These are phyloP conservation scores for Dicranocentrus wangi DNA, from an alignment of 2,888 invertebrate genomes.

Conservation along the genomic window DNA sequence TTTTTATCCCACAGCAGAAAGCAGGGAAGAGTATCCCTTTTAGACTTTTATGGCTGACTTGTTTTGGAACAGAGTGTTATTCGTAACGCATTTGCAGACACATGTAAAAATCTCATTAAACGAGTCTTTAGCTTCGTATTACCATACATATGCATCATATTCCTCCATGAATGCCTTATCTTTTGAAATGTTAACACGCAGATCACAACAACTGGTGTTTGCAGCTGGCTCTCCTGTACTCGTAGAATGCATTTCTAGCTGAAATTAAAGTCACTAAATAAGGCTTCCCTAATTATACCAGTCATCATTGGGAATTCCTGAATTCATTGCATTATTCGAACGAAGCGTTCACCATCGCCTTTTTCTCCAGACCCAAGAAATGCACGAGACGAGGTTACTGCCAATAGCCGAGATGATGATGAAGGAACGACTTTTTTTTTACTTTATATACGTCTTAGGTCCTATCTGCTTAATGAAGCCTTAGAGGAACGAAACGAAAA, in stretches of 20 bases:
- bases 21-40: no score
- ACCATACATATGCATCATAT: no score
- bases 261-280: constrained; percentile 18
- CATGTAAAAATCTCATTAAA: no score
- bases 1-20: no score
- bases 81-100: no score
- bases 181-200: neutral
- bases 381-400: neutral
- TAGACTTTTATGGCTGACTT: no score
- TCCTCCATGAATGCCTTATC: no score
- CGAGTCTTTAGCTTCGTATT: no score
- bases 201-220: neutral
- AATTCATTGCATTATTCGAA: constrained; percentile 32
- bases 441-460: neutral
- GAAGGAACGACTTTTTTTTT: neutral
- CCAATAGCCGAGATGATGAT: no score
- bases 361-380: neutral
- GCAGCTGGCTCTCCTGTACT: no score
- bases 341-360: neutral
- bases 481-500: constrained; percentile 12
- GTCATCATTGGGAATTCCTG: constrained; percentile 26
- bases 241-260: no score
- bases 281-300: constrained; percentile 33
- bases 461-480: constrained; percentile 12
- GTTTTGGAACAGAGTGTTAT: no score